Conservation (phyloP, 2,888 invertebrate genomes). For the Pyrrhosoma nymphula region DNA sequence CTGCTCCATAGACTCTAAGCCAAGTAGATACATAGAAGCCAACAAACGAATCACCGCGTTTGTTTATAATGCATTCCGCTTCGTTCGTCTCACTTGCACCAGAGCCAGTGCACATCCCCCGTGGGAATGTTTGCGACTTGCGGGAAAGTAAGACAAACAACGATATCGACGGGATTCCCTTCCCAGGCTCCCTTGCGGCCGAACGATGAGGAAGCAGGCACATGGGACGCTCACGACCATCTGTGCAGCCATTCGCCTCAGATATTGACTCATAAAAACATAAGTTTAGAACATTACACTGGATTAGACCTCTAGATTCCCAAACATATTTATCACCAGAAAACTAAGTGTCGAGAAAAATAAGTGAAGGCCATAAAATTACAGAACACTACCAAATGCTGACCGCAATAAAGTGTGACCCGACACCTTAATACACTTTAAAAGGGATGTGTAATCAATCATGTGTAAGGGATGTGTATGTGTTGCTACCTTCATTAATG, state of each 20-base stretch:
- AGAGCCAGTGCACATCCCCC: background rate
- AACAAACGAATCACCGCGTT: background rate
- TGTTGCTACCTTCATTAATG: too few relatives aligned
- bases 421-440: too few relatives aligned
- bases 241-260: background rate
- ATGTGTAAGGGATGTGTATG: too few relatives aligned
- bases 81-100: background rate
- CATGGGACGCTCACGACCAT: background rate
- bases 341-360: too few relatives aligned
- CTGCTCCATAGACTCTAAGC: background rate
- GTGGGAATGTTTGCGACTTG: conserved; percentile 19
- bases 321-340: too few relatives aligned
- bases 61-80: background rate
- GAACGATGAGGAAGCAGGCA: too few relatives aligned
- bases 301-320: background rate
- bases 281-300: background rate
- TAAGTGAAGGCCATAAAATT: too few relatives aligned
- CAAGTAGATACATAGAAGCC: background rate
- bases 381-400: too few relatives aligned
- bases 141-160: background rate
- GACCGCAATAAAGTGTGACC: too few relatives aligned
- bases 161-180: background rate
- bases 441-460: too few relatives aligned
- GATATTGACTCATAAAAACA: background rate
- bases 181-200: background rate